Conservation (phyloP, 2,888 invertebrate species). For the Thymelicus acteon region DNA sequence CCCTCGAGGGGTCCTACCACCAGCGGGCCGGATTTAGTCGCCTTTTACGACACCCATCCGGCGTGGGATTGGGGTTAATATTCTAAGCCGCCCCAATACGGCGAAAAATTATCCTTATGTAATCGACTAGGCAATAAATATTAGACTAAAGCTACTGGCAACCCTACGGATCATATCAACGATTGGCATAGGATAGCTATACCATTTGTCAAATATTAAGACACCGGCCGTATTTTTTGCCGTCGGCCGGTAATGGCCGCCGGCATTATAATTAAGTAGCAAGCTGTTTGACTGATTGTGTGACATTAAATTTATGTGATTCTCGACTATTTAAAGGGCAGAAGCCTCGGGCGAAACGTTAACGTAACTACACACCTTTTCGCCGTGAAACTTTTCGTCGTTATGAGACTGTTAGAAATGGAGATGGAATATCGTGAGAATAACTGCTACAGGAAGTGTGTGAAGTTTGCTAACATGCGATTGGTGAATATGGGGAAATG, state of each 20-base stretch:
- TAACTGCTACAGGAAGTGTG: no score
- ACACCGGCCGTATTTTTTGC: slow-evolving; percentile 50
- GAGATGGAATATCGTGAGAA: no score
- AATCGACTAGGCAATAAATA: not conserved
- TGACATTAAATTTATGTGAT: slow-evolving; percentile 27
- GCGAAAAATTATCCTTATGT: no score
- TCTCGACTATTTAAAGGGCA: slow-evolving; percentile 16
- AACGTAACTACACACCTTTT: not conserved
- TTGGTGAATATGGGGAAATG: no score
- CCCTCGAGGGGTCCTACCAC: no score
- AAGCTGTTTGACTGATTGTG: slow-evolving; percentile 24
- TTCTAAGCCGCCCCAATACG: no score
- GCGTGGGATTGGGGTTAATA: no score
- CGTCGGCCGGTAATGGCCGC: slow-evolving; percentile 38
- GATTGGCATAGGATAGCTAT: slow-evolving; percentile 31
- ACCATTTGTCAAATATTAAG: slow-evolving; percentile 31
- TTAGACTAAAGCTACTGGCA: not conserved
- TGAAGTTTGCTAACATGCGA: no score
- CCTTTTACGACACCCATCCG: no score
- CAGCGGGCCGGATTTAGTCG: no score
- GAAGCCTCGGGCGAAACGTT: not conserved
- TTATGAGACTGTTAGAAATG: no score
- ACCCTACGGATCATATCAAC: slow-evolving; percentile 28
- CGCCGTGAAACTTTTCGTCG: not conserved
- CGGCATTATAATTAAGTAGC: slow-evolving; percentile 20